These are phyloP conservation scores for Apamea monoglypha DNA, from an alignment of 2,888 invertebrate genomes.

Conservation along the genomic window DNA sequence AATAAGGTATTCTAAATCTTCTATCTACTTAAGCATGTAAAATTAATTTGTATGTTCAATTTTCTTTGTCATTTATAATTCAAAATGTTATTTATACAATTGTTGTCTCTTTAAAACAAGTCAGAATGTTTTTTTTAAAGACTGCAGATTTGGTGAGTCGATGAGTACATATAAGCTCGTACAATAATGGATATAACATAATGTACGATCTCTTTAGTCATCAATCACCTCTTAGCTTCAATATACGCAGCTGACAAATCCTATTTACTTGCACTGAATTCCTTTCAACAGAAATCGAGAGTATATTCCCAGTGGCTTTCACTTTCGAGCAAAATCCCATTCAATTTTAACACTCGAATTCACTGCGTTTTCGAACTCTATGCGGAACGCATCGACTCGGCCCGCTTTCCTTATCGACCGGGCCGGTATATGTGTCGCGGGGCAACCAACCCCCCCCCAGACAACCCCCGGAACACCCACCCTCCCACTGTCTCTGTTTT, in stretches of 20 bases:
- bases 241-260: conserved; percentile 16
- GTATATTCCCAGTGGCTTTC: conserved; percentile 42
- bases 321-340: conserved; percentile 59
- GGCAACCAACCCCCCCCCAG: conserved; percentile 76
- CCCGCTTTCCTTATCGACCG: conserved; percentile 87
- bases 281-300: conserved; percentile 36
- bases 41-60: background rate
- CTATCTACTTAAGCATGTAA: background rate
- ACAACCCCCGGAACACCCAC: conserved; percentile 66
- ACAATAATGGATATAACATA: background rate
- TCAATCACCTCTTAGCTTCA: background rate
- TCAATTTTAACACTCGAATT: conserved; percentile 69
- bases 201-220: conserved; percentile 3
- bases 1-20: background rate
- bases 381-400: conserved; percentile 84
- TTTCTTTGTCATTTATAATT: background rate
- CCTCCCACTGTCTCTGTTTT: conserved; percentile 69
- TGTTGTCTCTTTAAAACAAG: too few relatives aligned
- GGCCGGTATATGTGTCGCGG: conserved; percentile 85
- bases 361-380: conserved; percentile 74
- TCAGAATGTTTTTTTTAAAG: background rate
- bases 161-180: background rate
- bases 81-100: background rate
- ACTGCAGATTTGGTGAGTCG: background rate
- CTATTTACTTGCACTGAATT: conserved; percentile 14